Conservation (phyloP, 2,797 vertebrate species). For the Typhlichthys eigenmanni region DNA sequence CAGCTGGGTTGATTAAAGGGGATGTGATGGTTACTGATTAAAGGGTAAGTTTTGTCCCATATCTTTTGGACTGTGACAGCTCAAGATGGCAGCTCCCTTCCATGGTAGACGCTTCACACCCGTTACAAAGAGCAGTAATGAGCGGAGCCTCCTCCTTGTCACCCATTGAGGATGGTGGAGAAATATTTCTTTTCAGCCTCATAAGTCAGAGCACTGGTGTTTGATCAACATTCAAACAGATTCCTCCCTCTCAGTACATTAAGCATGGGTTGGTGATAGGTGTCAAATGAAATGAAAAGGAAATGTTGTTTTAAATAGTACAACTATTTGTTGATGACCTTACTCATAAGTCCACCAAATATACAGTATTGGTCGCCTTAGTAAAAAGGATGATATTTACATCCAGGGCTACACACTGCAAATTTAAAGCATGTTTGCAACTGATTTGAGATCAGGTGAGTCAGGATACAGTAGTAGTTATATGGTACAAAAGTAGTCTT, state of each 20-base stretch:
- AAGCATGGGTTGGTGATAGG: conserved; percentile 54
- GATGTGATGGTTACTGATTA: conserved; percentile 70
- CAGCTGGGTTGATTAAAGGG: conserved; percentile 69
- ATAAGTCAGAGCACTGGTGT: conserved; percentile 49
- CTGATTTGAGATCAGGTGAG: neutral
- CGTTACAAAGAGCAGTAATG: conserved; percentile 64
- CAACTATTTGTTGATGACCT: conserved; percentile 28
- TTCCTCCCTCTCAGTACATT: conserved; percentile 52
- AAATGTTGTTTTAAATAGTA: conserved; percentile 42
- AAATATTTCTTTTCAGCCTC: conserved; percentile 56
- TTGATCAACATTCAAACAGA: conserved; percentile 72
- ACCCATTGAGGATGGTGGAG: conserved; percentile 49
- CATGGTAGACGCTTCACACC: conserved; percentile 50
- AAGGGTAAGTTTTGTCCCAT: conserved; percentile 69
- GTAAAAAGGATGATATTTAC: too few relatives aligned
- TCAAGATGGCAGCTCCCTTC: conserved; percentile 71
- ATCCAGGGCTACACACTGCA: neutral
- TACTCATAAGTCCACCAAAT: conserved; percentile 30
- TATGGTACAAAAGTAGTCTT: too few relatives aligned
- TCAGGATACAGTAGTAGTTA: too few relatives aligned
- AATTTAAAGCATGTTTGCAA: conserved; percentile 16
- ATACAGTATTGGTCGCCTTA: neutral
- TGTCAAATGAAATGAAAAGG: conserved; percentile 33
- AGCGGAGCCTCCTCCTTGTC: conserved; percentile 59
- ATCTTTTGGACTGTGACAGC: conserved; percentile 73